phyloP scores from a whole-genome alignment of 2,797 vertebrate species.

The Aphelocoma californica region DNA sequence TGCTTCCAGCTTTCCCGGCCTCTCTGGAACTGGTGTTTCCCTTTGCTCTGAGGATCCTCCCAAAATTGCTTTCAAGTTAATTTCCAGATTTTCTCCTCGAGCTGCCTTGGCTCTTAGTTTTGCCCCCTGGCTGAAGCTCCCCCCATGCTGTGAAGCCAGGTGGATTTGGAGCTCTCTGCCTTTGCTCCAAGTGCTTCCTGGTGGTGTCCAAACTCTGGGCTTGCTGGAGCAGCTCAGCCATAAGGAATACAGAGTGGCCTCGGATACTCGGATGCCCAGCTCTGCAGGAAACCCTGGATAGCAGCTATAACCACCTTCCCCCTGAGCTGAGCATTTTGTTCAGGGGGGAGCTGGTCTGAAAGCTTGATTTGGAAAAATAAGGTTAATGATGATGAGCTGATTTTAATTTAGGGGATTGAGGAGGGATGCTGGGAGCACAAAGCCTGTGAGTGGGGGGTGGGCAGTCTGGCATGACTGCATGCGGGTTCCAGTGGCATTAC shows the following conservation, averaged over 20 bases:
- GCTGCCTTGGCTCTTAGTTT: neutral
- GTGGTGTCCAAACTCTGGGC: neutral
- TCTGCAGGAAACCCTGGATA: neutral
- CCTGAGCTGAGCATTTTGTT: neutral
- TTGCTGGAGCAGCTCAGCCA: neutral
- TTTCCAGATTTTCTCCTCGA: neutral
- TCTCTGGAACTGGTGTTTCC: neutral
- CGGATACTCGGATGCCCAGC: accelerated
- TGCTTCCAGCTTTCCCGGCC: neutral
- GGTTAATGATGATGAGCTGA: neutral
- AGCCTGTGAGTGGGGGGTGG: neutral
- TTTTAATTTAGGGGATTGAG: neutral
- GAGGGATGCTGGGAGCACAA: neutral
- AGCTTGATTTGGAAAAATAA: neutral
- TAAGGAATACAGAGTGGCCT: neutral
- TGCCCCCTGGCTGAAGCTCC: neutral
- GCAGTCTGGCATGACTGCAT: neutral
- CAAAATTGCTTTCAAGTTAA: neutral
- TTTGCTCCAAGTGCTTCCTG: neutral
- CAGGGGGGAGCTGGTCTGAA: neutral
- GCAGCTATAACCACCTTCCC: neutral
- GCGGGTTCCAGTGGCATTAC: accelerated
- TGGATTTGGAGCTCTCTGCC: neutral
- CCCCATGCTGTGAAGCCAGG: neutral
- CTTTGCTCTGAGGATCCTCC: neutral